Evolutionary conservation across 1,140 invertebrate genomes (phyloP).

Genomic region (Leptinotarsa texana): DNA sequence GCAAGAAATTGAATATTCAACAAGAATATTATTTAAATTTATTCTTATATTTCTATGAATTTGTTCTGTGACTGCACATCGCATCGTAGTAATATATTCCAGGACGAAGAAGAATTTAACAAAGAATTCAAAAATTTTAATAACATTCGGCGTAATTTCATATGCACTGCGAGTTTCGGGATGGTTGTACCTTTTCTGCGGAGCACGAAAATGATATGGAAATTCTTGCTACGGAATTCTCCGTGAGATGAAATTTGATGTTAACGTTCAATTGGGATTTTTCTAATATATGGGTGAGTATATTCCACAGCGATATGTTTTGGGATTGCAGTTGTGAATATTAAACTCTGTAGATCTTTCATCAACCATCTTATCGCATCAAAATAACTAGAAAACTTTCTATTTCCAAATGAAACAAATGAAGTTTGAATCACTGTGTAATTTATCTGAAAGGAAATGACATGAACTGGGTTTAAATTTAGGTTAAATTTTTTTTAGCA

Average conservation of each 20-base stretch:
- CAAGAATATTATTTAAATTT: not conserved
- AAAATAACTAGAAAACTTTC: too few relatives aligned
- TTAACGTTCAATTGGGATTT: too few relatives aligned
- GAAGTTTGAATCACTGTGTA: too few relatives aligned
- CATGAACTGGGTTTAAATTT: too few relatives aligned
- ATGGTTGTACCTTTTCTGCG: not conserved
- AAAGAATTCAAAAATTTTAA: slow-evolving; percentile 1
- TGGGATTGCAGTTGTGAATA: too few relatives aligned
- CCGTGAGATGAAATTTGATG: not conserved
- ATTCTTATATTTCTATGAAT: not conserved
- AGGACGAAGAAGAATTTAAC: not conserved
- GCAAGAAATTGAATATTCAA: not conserved
- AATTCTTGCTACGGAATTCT: not conserved
- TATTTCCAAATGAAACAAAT: too few relatives aligned
- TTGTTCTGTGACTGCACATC: not conserved
- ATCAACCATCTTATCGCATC: too few relatives aligned
- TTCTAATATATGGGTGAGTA: too few relatives aligned
- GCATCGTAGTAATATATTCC: not conserved
- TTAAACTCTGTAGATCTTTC: too few relatives aligned
- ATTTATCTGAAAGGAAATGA: too few relatives aligned
- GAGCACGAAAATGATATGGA: not conserved
- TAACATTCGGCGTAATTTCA: not conserved
- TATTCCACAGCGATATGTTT: too few relatives aligned
- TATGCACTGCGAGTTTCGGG: not conserved
- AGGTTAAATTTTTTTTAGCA: too few relatives aligned